Conservation (phyloP, 1,140 invertebrate genomes). For the Cheumatopsyche charites region DNA sequence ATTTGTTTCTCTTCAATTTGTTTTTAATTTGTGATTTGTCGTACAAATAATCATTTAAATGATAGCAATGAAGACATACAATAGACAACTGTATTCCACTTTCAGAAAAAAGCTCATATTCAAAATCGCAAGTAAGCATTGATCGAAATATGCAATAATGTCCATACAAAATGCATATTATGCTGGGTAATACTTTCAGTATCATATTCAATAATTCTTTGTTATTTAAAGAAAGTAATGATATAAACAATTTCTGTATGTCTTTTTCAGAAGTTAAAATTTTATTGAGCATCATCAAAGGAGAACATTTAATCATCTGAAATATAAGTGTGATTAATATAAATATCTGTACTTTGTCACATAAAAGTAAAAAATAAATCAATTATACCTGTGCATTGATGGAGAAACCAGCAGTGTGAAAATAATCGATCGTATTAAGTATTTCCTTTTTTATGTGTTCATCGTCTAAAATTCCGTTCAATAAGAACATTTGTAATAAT, state of each 20-base stretch:
- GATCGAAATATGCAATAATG: slow-evolving; percentile 36
- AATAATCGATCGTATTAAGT: neutral
- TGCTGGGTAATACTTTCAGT: slow-evolving; percentile 28
- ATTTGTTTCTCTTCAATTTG: slow-evolving; percentile 20
- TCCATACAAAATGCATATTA: slow-evolving; percentile 38
- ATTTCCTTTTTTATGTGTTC: neutral
- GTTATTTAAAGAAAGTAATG: slow-evolving; percentile 37
- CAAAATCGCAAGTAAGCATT: slow-evolving; percentile 21
- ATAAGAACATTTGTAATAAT: slow-evolving; percentile 25
- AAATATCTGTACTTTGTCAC: too few relatives aligned
- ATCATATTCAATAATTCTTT: slow-evolving; percentile 24
- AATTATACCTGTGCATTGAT: neutral
- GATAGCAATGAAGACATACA: slow-evolving; percentile 40
- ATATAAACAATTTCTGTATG: slow-evolving; percentile 35
- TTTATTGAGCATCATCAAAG: slow-evolving; percentile 31
- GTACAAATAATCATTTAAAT: neutral
- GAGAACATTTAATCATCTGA: slow-evolving; percentile 27
- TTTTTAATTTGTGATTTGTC: slow-evolving; percentile 28
- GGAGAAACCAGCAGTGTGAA: neutral
- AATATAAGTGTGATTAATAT: slow-evolving; percentile 13
- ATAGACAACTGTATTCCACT: slow-evolving; percentile 31
- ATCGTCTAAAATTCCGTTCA: neutral
- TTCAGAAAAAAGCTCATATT: slow-evolving; percentile 1
- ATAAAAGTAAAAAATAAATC: too few relatives aligned
- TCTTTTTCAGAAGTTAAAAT: slow-evolving; percentile 28